phyloP scores from a whole-genome alignment of 2,113 vertebrate species.

The Hassar affinis region DNA sequence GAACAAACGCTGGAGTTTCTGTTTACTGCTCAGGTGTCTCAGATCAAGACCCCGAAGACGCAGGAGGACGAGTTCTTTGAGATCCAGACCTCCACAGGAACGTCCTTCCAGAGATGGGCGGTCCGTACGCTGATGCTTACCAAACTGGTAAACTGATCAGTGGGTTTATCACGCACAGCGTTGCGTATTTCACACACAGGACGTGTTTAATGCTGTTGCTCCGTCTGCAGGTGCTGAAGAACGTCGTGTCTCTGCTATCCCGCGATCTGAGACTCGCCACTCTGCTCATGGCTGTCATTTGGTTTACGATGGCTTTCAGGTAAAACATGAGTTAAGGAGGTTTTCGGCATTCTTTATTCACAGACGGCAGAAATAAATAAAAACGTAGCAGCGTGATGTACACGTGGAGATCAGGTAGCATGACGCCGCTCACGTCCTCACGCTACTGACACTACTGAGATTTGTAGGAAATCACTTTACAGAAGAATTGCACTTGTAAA shows the following conservation, averaged over 20 bases:
- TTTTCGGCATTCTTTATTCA: neutral
- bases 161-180: neutral
- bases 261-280: conserved; percentile 85
- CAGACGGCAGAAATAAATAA: neutral
- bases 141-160: conserved; percentile 78
- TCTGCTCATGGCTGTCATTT: conserved; percentile 89
- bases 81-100: conserved; percentile 91
- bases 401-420: neutral
- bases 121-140: conserved; percentile 82
- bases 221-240: conserved; percentile 81
- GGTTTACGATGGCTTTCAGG: conserved; percentile 97
- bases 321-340: conserved; percentile 54
- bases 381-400: neutral
- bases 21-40: conserved; percentile 77
- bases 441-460: too few species aligned
- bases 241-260: conserved; percentile 80
- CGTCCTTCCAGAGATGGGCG: conserved; percentile 86
- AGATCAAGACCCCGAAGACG: conserved; percentile 90
- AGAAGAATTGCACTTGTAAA: neutral
- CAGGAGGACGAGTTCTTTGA: conserved; percentile 94
- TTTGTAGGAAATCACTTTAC: neutral
- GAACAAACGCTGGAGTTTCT: neutral
- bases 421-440: too few species aligned
- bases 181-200: neutral
- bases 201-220: neutral